Percentiles rank a stretch among this genome's conserved stretches.
These are phyloP conservation scores for Chamaetylas fuelleborni DNA, from an alignment of 2,113 vertebrate species.

Conservation along the genomic window DNA sequence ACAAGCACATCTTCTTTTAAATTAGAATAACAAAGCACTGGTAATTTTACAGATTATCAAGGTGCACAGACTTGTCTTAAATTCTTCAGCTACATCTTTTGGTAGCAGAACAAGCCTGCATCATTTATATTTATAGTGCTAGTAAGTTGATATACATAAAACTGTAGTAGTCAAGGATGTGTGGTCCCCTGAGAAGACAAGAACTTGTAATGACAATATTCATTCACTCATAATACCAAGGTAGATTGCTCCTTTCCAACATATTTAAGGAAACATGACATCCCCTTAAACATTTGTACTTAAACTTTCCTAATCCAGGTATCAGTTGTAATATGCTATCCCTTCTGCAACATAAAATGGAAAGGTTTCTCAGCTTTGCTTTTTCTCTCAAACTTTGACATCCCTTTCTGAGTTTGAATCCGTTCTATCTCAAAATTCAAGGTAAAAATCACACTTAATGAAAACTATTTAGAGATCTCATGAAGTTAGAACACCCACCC, in stretches of 20 bases:
- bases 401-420: not conserved
- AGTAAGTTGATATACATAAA: not conserved
- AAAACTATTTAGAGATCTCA: not conserved
- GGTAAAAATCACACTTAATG: not conserved
- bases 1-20: not conserved
- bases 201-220: not conserved
- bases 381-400: not conserved
- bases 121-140: not conserved
- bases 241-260: not conserved
- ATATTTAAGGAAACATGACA: not conserved
- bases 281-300: not conserved
- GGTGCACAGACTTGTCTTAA: not conserved
- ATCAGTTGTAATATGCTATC: not conserved
- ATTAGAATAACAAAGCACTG: not conserved
- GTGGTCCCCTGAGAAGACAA: not conserved
- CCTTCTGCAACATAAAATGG: not conserved
- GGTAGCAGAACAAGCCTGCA: not conserved
- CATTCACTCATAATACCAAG: not conserved
- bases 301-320: not conserved
- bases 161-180: not conserved
- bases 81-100: not conserved
- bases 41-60: not conserved
- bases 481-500: not conserved
- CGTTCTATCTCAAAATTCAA: not conserved
- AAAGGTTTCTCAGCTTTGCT: not conserved